Conservation (phyloP, 35 echinoderm and acorn worm species). For the Nesometra sesokonis region DNA sequence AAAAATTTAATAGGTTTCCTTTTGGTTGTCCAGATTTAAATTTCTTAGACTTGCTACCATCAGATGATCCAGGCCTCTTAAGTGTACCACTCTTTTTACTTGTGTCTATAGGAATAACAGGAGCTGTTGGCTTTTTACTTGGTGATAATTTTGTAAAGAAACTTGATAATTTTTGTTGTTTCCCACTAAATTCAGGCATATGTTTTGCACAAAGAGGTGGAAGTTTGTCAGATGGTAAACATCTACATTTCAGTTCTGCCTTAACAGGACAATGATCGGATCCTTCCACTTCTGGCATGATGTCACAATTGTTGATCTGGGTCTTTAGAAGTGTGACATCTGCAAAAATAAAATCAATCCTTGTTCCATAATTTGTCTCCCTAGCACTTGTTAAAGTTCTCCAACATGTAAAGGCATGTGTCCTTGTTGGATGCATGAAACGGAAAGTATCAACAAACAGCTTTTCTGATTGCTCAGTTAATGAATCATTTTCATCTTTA, state of each 20-base stretch:
- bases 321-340: constrained; percentile 45
- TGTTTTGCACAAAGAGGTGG: constrained; percentile 68
- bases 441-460: constrained; percentile 83
- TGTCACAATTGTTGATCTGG: constrained; percentile 60
- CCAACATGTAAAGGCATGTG: constrained; percentile 92
- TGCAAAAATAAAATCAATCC: constrained; percentile 89
- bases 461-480: not conserved
- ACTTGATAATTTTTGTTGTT: constrained; percentile 76
- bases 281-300: constrained; percentile 82
- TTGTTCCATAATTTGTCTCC: constrained; percentile 87
- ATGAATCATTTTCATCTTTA: not conserved
- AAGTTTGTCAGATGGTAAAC: constrained; percentile 35
- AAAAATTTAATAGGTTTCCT: constrained; percentile 36
- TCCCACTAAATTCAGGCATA: constrained; percentile 88
- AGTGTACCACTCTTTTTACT: not conserved
- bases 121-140: constrained; percentile 17
- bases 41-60: constrained; percentile 31
- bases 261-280: constrained; percentile 98
- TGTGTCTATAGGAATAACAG: not conserved
- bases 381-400: constrained; percentile 64
- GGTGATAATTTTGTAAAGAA: constrained; percentile 68
- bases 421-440: constrained; percentile 43
- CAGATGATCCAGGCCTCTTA: not conserved
- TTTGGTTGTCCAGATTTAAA: not conserved
- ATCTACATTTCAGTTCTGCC: constrained; percentile 26